Base-by-base conservation (phyloP, 2,888 invertebrate genomes). In the Chrysodeixis includens region DNA sequence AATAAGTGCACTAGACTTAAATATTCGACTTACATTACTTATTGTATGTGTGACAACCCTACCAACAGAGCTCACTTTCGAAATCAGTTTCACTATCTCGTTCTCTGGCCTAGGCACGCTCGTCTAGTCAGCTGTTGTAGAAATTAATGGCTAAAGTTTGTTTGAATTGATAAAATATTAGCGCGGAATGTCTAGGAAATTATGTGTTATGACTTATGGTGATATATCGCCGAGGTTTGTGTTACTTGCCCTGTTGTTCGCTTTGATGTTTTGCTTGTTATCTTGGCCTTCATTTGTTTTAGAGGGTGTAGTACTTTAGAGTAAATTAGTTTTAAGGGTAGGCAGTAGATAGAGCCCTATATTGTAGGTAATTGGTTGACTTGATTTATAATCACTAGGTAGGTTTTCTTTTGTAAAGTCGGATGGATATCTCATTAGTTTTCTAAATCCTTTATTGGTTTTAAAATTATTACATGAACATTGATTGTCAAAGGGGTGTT, bases 1-100 rank as follows among this genome's bases (percentile, higher is more conserved):
- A n/a, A n/a, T n/a, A n/a, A n/a, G n/a, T n/a, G n/a, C n/a, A n/a
- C n/a, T n/a, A n/a, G n/a, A n/a, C 26, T 26, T 26, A 2, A 2
- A 35, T 10, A 44, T 18, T 8, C 16, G n/a, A 16, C 14, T 44
- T 16, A 9, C 14, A 16, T 8, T 8, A n/a, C 16, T 4, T 6
- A 4, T 16, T 6, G 16, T 1, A 20, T 10, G n/a, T 9, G 46
- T 20, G 46, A 20, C 46, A 49, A 49, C 46, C 46, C 46, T 49
- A 63, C 51, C 54, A 0, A n/a, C 53, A 76, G 26, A 62, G 61
- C 49, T 81, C 67, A 63, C 79, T 79, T 79, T 81, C 79, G 79
- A 79, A 79, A 79, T 79, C 79, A 62, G 77, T 81, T 79, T 81
- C 79, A 76, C 79, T 81, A 71, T 79, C 62, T 60, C 20, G 57